These are phyloP conservation scores for Agapostemon virescens DNA, from an alignment of 2,888 invertebrate species.

Conservation along the genomic window DNA sequence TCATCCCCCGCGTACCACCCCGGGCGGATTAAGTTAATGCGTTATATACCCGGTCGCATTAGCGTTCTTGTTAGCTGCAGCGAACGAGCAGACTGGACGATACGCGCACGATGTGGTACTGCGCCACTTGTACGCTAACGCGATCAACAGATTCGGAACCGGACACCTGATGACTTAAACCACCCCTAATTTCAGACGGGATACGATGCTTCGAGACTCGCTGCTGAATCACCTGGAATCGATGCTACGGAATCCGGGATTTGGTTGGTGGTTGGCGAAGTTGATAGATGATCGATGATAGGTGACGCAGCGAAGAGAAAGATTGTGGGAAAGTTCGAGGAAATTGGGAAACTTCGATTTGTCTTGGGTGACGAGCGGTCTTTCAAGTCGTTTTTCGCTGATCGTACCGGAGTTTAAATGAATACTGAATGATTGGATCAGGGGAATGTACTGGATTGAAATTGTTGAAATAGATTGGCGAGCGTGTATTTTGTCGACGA, in stretches of 20 bases:
- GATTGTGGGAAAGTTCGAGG: too few relatives aligned
- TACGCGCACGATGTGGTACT: not conserved
- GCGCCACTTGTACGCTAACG: not conserved
- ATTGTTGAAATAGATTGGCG: too few relatives aligned
- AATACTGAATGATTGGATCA: too few relatives aligned
- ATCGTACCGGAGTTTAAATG: too few relatives aligned
- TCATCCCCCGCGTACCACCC: not conserved
- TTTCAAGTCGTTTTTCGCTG: too few relatives aligned
- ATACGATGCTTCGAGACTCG: not conserved
- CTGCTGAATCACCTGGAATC: not conserved
- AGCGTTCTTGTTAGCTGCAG: constrained; percentile 19
- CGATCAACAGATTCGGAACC: not conserved
- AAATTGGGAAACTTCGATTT: too few relatives aligned
- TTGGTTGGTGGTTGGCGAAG: too few relatives aligned
- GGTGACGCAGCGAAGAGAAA: too few relatives aligned
- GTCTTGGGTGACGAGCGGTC: too few relatives aligned
- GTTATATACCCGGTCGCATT: constrained; percentile 25
- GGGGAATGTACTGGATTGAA: too few relatives aligned
- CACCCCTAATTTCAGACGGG: not conserved
- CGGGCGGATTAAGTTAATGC: constrained; percentile 45
- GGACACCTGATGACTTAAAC: not conserved
- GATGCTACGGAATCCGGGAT: not conserved
- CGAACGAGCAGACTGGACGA: not conserved
- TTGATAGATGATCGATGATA: too few relatives aligned
- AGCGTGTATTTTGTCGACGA: too few relatives aligned